Base-by-base conservation (phyloP, 2,113 vertebrate species). In the Chelonoidis abingdonii region DNA sequence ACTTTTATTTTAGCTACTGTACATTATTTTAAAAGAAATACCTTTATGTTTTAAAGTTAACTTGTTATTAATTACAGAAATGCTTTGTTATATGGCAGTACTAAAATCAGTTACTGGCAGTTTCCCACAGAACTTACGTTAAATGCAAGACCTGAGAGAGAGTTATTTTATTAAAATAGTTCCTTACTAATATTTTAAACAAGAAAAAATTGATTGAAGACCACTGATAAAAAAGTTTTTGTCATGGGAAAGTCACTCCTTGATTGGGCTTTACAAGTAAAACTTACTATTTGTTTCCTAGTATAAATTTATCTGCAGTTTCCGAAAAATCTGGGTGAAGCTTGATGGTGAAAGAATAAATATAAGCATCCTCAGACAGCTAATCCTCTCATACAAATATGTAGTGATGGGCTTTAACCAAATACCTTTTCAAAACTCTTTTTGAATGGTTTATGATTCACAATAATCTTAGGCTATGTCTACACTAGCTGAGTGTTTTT, bases 61-160 rank as follows among this genome's bases (percentile, higher is more conserved):
- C 25, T 69, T 65, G 2, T 80, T 95, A 41, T 54, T 52, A 90
- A 69, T 65, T 87, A 69, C 25, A 93, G 44, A 80, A 80, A 29
- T 13, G 0, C 89, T 95, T 80, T 86, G 21, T 75, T 11, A 72
- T 75, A 41, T 86, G 90, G 62, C 84, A 76, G 79, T 86, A 69
- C 7, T 79, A 78, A 92, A 92, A 38, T n/a, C 21, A 86, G 83
- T 87, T 92, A 76, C 35, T 89, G 44, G 12, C 83, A 91, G 29
- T 88, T 79, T 14, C 49, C 50, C 50, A 65, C 81, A 54, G 56
- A 91, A 94, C 79, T 79, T 91, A 89, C 95, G 78, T 84, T 92
- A 93, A 78, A 85, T 86, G n/a, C 0, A 41, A 41, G 8, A 59
- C 53, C 10, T 89, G 62, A 47, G 44, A 92, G 14, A 50, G 49